Percentiles rank a stretch among this genome's conserved stretches.
Evolutionary conservation across 2,888 invertebrate species (phyloP).

Genomic region (Syritta pipiens): DNA sequence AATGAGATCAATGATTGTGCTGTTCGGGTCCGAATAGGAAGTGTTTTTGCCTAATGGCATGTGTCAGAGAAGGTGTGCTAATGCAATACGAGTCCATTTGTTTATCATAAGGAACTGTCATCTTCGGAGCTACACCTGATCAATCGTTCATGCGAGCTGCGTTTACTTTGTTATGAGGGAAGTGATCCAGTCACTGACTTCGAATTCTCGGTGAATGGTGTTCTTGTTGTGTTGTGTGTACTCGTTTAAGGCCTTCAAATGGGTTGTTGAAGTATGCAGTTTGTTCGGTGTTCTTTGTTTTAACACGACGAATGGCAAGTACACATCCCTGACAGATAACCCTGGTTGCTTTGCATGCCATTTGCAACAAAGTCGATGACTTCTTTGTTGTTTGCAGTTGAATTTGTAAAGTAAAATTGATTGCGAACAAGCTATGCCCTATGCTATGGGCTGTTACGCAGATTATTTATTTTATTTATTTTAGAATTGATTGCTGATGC

Average conservation of each 20-base stretch:
- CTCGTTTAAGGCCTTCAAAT: conserved; percentile 32
- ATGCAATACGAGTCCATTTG: conserved; percentile 3
- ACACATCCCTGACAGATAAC: conserved; percentile 17
- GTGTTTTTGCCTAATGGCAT: conserved; percentile 9
- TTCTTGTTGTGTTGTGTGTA: not conserved
- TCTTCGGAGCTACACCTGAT: conserved; percentile 23
- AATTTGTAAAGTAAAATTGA: too few species aligned
- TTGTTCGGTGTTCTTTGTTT: conserved; percentile 40
- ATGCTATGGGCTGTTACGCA: too few species aligned
- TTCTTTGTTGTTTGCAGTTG: too few species aligned
- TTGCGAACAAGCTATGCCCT: too few species aligned
- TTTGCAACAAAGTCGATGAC: too few species aligned
- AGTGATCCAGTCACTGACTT: not conserved
- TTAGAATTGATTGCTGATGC: too few species aligned
- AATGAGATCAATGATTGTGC: conserved; percentile 43
- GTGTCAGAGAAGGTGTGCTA: conserved; percentile 13
- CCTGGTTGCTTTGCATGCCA: conserved; percentile 9
- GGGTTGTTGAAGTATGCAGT: conserved; percentile 14
- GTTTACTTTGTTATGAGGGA: conserved; percentile 35
- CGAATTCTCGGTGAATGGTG: conserved; percentile 27
- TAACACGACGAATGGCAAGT: not conserved
- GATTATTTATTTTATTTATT: too few species aligned
- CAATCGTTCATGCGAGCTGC: conserved; percentile 33
- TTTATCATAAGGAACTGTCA: conserved; percentile 23
- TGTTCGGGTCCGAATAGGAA: conserved; percentile 3